phyloP scores from a whole-genome alignment of 2,113 vertebrate species.

The Perca flavescens region DNA sequence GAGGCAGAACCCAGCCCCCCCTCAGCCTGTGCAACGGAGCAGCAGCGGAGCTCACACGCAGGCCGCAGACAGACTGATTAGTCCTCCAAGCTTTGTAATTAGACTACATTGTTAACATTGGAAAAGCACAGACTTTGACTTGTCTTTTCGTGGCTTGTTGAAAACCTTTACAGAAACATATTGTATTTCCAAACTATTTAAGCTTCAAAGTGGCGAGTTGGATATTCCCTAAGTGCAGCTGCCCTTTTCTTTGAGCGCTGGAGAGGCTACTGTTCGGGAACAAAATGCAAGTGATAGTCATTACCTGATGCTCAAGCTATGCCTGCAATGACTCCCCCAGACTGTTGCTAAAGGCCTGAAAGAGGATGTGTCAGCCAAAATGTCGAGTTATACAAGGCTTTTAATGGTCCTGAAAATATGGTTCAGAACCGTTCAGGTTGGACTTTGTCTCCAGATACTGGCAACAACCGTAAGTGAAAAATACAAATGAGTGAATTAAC shows the following conservation, averaged over 20 bases:
- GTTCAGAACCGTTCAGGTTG: too few relatives aligned
- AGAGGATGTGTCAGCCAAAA: conserved; percentile 11
- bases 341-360: not conserved
- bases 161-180: conserved; percentile 44
- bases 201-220: conserved; percentile 42
- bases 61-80: conserved; percentile 74
- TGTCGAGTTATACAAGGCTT: not conserved
- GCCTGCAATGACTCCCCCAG: not conserved
- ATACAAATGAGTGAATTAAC: not conserved
- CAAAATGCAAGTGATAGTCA: conserved; percentile 17
- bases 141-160: conserved; percentile 36
- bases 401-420: conserved; percentile 9
- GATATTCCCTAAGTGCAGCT: conserved; percentile 23
- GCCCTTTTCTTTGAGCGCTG: conserved; percentile 28
- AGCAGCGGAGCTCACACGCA: conserved; percentile 41
- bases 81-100: conserved; percentile 72
- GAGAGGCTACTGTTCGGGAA: conserved; percentile 51
- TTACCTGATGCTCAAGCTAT: conserved; percentile 17
- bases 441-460: conserved; percentile 9
- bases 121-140: conserved; percentile 39
- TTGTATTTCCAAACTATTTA: conserved; percentile 39
- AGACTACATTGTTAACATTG: conserved; percentile 68
- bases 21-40: conserved; percentile 13
- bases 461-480: not conserved
- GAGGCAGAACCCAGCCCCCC: not conserved